phyloP scores from a whole-genome alignment of 2,888 invertebrate species.

The Drosophila basisetae region DNA sequence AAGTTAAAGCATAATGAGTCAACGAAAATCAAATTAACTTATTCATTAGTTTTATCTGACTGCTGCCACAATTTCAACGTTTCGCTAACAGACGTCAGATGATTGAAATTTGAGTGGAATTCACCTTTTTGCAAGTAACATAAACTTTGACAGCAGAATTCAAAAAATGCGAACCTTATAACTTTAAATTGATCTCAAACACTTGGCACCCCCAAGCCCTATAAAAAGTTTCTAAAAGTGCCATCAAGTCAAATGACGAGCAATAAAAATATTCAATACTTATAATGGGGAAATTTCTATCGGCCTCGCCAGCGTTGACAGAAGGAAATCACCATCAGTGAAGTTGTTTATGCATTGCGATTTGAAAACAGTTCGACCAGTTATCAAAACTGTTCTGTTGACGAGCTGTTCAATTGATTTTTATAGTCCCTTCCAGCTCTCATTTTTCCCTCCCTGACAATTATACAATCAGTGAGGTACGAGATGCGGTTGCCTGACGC shows the following conservation, averaged over 20 bases:
- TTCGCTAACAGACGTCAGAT: not conserved
- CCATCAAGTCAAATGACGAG: conserved; percentile 34
- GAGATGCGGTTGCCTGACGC: conserved; percentile 7
- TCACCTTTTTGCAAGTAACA: not conserved
- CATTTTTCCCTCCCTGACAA: conserved; percentile 10
- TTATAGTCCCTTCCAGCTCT: too few species aligned
- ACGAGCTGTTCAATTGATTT: conserved; percentile 38
- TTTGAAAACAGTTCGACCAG: conserved; percentile 17
- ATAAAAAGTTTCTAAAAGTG: conserved; percentile 27
- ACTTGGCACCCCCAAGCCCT: not conserved
- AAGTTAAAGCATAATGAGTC: not conserved
- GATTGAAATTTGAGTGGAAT: not conserved
- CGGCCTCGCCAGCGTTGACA: not conserved
- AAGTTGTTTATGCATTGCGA: conserved; percentile 26
- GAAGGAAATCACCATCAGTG: conserved; percentile 19
- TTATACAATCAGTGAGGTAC: conserved; percentile 31
- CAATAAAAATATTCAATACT: conserved; percentile 42
- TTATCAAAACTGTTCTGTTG: conserved; percentile 41
- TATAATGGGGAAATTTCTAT: conserved; percentile 30
- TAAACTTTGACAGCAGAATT: not conserved
- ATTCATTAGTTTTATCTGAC: not conserved
- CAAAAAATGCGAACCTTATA: not conserved
- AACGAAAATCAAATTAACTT: not conserved
- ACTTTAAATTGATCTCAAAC: conserved; percentile 1
- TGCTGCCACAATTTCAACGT: not conserved